Base-by-base conservation (phyloP, 2,888 invertebrate species). In the Ormyrus thymus region DNA sequence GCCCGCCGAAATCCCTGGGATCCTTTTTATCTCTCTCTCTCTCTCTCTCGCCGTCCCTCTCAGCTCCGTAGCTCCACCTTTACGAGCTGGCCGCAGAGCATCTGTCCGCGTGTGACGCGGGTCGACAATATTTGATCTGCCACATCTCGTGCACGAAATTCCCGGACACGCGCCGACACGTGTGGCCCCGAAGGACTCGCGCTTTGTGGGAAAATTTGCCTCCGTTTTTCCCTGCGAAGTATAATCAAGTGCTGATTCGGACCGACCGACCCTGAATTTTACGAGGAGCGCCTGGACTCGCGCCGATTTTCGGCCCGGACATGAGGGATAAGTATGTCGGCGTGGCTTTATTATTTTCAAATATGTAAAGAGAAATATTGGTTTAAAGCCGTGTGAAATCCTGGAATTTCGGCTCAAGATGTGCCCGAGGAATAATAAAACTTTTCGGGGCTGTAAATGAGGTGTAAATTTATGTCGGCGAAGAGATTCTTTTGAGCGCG, bases 21-120 rank as follows among this genome's bases (percentile, higher is more conserved):
- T 75, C 75, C 72, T 71, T 76, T 79, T 81, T 82, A 78, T 78
- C 76, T 78, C 73, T 59, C 74, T 68, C 62, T 9, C 46, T 72
- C 51, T 64, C n/a, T 15, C 55, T 51, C 29, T 29, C 29, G 1
- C 48, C 59, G 5, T 10, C 45, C 51, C 56, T n/a, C n/a, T 9
- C 51, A 8, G 56, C 6, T 10, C 13, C 50, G 5, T 6, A 10
- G 45, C 29, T 55, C n/a, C 8, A n/a, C 55, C 45, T 68, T 78
- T 69, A 74, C 74, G 75, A 75, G 13, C 48, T 48, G 58, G 43
- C 43, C 11, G 58, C 61, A 29, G 29, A 29, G 29, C 74, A 78
- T 78, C 62, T 69, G 78, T 55, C 72, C 29, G 61, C 10, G 56
- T 50, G 68, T 81, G 81, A 82, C 81, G 80, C 82, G 78, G 64